Base-by-base conservation (phyloP, 2,888 invertebrate genomes). In the Mesochorus sp. region DNA sequence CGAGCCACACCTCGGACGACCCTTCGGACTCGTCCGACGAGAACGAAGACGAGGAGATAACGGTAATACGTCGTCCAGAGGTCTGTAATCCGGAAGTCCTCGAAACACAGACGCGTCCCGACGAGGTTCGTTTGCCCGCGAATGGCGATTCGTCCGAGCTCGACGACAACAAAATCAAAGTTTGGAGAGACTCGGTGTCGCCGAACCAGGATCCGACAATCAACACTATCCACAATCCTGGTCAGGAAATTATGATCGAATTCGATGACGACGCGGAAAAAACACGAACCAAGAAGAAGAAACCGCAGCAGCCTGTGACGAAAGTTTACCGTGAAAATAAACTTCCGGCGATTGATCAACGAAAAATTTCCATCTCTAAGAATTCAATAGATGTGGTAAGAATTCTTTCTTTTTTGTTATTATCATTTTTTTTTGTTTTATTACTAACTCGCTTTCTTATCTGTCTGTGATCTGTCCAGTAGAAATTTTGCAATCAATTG, bases 121-220 rank as follows among this genome's bases (percentile, higher is more conserved):
- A 74, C 59, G 42, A n/a, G n/a, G n/a, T n/a, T 51, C 49, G 14
- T 71, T 75, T 66, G 70, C 42, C 53, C 53, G 14, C 39, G 74
- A 70, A 55, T 70, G 31, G 31, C 14, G 51, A 66, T 19, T 2
- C 42, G 28, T 17, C 34, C 24, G 24, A 14, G 12, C 12, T 12
- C 14, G 34, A 57, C n/a, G 24, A 59, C 6, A 21, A 84, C 53
- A 82, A 80, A 53, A 87, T 89, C 47, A 83, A 84, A 76, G 82
- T 90, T 53, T 90, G 89, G 89, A 81, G 81, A 42, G 88, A 88
- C 70, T 83, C 85, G 4, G 21, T 76, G 10, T 76, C 84, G 3
- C 82, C 82, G 1, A 79, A 47, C 19, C 12, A 1, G 1, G 62
- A 72, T 62, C 10, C 44, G 10, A 70, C 76, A 26, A 34, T 12